Evolutionary conservation across 2,888 invertebrate species (phyloP), one percentile per base, ranked within the genome.

Genomic region (Mimachlamys varia): DNA sequence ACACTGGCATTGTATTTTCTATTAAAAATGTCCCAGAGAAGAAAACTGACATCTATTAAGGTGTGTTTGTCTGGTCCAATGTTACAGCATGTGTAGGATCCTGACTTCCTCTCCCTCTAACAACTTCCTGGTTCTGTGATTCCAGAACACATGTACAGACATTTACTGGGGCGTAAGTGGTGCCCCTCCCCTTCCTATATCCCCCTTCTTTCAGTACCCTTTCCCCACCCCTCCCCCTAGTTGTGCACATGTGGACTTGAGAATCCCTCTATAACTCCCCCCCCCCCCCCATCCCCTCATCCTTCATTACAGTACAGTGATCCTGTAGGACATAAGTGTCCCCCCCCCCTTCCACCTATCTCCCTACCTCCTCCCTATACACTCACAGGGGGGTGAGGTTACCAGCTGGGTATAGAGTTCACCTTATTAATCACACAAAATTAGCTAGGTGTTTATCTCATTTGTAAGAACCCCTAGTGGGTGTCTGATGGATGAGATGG

Each of bases 361-460:
- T 7, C 44, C 44, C 44, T 44, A 44, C 44, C 44, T 7, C 44
- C 7, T 44, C 44, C 7, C 44, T 7, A 44, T 1, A 33, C 7
- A 76, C 27, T 10, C 76, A 76, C 33, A 33, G 76, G 76, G 62
- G 12, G 76, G 76, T 76, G 17, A 76, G 33, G 27, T 76, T 76
- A 76, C 27, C 22, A 22, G 27, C 76, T 76, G 76, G 33, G 33
- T 33, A 33, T 76, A 7, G 76, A 33, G 22, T 76, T 76, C 76
- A 76, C 76, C 76, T 76, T 76, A 76, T 76, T 76, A 76, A 76
- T 76, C 76, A 76, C 76, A 22, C 10, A 27, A 76, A 76, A 76
- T 76, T 76, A 33, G 76, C 33, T 76, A 76, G 76, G 76, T 76
- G 76, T 76, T 76, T 76, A 76, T 76, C 76, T 76, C 76, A 76